These are phyloP conservation scores for Protodeltote pygarga DNA, from an alignment of 2,888 invertebrate genomes.

Conservation along the genomic window DNA sequence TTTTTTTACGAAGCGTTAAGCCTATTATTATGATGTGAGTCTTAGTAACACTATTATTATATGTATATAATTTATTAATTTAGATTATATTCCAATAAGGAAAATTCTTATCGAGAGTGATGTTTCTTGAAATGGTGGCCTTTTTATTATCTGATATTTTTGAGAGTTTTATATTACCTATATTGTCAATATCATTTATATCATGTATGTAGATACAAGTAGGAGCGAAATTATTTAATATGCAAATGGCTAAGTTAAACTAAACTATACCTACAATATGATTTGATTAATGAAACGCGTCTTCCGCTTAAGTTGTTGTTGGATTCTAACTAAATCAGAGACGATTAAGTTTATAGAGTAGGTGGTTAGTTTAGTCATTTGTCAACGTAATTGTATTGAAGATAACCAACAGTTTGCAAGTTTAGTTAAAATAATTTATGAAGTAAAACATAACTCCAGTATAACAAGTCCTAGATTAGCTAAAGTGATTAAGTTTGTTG, in stretches of 20 bases:
- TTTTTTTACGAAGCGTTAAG: slow-evolving; percentile 71
- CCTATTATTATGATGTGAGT: slow-evolving; percentile 76
- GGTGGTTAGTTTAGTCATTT: slow-evolving; percentile 13
- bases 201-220: not conserved
- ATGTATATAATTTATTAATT: no score
- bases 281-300: slow-evolving; percentile 4
- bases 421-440: no score
- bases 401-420: no score
- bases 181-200: no score
- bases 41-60: no score
- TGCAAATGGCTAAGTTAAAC: not conserved
- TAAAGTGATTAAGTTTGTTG: no score
- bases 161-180: no score
- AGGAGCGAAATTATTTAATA: not conserved
- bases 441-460: no score
- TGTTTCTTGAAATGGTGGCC: not conserved
- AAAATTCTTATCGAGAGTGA: no score
- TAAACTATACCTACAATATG: not conserved
- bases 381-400: slow-evolving; percentile 9
- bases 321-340: slow-evolving; percentile 6
- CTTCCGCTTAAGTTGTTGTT: not conserved
- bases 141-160: no score
- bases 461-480: no score
- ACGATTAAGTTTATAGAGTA: slow-evolving; percentile 11
- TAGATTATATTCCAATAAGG: no score